Evolutionary conservation across 2,797 vertebrate species (phyloP).

Genomic region (Cuculus canorus): DNA sequence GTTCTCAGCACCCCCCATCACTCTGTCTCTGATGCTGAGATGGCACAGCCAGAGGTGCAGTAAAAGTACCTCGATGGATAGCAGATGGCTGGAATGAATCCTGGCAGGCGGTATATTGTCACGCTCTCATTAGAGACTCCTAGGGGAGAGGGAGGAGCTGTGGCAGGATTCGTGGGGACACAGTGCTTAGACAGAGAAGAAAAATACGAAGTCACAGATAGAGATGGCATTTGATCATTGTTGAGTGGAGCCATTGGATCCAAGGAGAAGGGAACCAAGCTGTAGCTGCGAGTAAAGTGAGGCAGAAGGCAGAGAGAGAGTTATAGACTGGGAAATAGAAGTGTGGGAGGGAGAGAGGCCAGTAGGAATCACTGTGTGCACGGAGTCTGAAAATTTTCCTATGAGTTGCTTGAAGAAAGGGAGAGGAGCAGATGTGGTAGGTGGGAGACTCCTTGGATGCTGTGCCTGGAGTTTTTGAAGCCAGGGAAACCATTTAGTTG

Average conservation of each 20-base stretch:
- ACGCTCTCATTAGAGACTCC: conserved; percentile 4
- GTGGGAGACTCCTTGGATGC: not conserved
- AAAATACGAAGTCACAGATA: not conserved
- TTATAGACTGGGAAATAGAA: not conserved
- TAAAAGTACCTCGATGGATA: conserved; percentile 65
- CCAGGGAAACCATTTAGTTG: not conserved
- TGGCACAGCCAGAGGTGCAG: conserved; percentile 70
- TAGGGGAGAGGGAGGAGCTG: not conserved
- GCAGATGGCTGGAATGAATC: conserved; percentile 54
- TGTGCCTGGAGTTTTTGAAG: not conserved
- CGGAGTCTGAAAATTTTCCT: not conserved
- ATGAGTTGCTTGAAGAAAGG: not conserved
- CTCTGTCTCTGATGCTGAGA: conserved; percentile 43
- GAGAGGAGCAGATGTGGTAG: not conserved
- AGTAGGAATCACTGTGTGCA: not conserved
- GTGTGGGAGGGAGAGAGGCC: not conserved
- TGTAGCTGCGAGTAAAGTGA: not conserved
- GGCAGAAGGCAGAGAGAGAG: not conserved
- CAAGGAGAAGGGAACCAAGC: not conserved
- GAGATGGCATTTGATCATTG: not conserved
- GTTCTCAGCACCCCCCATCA: conserved; percentile 30
- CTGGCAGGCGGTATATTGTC: conserved; percentile 56
- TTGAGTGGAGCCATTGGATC: not conserved
- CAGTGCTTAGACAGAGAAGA: not conserved
- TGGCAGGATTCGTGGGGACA: not conserved